Conservation (phyloP, 2,113 vertebrate genomes). For the Propithecus coquereli region DNA sequence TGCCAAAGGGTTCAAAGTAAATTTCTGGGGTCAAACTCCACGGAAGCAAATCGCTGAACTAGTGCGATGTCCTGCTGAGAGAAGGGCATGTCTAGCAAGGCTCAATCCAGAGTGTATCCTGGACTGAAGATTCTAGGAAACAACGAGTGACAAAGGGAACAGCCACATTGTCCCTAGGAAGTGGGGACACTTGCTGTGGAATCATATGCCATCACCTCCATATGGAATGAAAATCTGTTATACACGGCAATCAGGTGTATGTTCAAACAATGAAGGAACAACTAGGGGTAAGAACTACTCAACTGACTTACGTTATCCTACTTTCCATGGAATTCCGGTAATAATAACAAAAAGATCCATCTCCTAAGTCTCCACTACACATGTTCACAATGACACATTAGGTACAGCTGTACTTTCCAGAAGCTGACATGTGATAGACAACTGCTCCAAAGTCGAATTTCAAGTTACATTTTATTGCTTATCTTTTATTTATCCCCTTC, state of each 20-base stretch:
- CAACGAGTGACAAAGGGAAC: accelerated
- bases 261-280: background rate
- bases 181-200: accelerated
- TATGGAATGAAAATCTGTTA: background rate
- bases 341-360: background rate
- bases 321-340: background rate
- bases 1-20: background rate
- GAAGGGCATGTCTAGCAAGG: accelerated
- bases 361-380: background rate
- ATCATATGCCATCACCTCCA: accelerated
- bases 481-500: background rate
- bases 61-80: accelerated
- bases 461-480: background rate
- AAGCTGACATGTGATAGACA: background rate
- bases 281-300: background rate
- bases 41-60: background rate
- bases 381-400: background rate
- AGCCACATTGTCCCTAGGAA: background rate
- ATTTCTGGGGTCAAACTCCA: background rate
- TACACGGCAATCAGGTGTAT: accelerated
- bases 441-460: background rate
- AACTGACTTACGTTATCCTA: background rate
- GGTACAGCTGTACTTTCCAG: background rate
- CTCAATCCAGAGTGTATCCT: accelerated
- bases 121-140: background rate